These are phyloP conservation scores for Plutella xylostella DNA, from an alignment of 2,888 invertebrate genomes.

Conservation along the genomic window DNA sequence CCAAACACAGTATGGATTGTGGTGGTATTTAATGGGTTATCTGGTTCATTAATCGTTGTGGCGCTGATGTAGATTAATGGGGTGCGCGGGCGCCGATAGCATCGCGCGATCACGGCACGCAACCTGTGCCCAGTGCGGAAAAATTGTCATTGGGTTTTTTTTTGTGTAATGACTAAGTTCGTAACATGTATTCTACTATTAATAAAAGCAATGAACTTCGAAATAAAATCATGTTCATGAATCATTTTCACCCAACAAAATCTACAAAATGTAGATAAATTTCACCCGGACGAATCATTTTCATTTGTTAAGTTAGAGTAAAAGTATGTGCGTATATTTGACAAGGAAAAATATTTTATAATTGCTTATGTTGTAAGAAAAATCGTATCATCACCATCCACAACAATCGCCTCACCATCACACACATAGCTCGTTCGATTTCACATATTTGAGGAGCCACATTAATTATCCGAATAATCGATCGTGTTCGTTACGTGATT, in stretches of 20 bases:
- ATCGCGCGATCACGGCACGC: constrained; percentile 25
- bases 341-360: too few relatives aligned
- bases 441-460: constrained; percentile 21
- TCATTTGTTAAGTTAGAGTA: too few relatives aligned
- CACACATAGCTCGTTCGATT: neutral
- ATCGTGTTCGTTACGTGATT: constrained; percentile 66
- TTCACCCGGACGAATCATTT: too few relatives aligned
- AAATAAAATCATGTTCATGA: too few relatives aligned
- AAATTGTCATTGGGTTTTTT: neutral
- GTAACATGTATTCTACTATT: neutral
- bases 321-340: too few relatives aligned
- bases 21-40: constrained; percentile 62
- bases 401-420: too few relatives aligned
- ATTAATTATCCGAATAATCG: constrained; percentile 66
- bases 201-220: too few relatives aligned
- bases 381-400: too few relatives aligned
- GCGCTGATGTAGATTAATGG: constrained; percentile 68
- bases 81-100: constrained; percentile 55
- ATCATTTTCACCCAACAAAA: too few relatives aligned
- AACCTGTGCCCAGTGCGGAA: neutral
- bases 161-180: neutral
- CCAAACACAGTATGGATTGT: too few relatives aligned
- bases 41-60: constrained; percentile 62
- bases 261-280: too few relatives aligned
- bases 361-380: too few relatives aligned